Percentiles rank a stretch among this genome's conserved stretches.
Evolutionary conservation across 2,888 invertebrate species (phyloP).

Genomic region (Furcula furcula): DNA sequence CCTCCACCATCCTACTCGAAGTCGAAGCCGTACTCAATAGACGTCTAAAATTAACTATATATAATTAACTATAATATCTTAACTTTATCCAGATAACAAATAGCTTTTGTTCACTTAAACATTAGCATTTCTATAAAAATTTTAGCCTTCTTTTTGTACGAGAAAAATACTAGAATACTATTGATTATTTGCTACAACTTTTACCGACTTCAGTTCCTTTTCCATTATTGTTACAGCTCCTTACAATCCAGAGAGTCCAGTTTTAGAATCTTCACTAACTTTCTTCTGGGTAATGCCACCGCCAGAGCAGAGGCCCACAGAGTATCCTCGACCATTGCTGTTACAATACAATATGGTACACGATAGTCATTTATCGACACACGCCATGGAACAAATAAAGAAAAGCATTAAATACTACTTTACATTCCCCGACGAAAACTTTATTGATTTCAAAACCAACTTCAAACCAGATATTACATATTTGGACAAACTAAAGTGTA

Average conservation of each 20-base stretch:
- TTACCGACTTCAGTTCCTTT: too few relatives aligned
- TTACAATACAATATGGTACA: constrained; percentile 93
- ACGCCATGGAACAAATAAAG: constrained; percentile 92
- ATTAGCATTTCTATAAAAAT: too few relatives aligned
- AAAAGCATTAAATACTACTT: constrained; percentile 92
- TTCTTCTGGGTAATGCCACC: constrained; percentile 98
- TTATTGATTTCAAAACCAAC: constrained; percentile 77
- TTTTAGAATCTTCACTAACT: constrained; percentile 90
- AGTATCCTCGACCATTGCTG: constrained; percentile 95
- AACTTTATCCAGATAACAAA: too few relatives aligned
- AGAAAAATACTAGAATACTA: too few relatives aligned
- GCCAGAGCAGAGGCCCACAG: constrained; percentile 94
- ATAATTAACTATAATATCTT: too few relatives aligned
- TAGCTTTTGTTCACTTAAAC: too few relatives aligned
- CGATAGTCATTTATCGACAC: constrained; percentile 90
- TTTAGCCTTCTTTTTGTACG: too few relatives aligned
- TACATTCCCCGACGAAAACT: constrained; percentile 72
- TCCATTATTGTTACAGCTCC: constrained; percentile 82
- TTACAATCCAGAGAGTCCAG: constrained; percentile 89
- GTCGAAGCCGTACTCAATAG: too few relatives aligned
- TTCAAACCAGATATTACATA: constrained; percentile 88
- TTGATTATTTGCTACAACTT: too few relatives aligned
- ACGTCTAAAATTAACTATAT: too few relatives aligned
- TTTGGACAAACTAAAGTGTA: constrained; percentile 92
- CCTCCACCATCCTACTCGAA: too few relatives aligned